Conservation (phyloP, 2,113 vertebrate species). For the Eptesicus fuscus region DNA sequence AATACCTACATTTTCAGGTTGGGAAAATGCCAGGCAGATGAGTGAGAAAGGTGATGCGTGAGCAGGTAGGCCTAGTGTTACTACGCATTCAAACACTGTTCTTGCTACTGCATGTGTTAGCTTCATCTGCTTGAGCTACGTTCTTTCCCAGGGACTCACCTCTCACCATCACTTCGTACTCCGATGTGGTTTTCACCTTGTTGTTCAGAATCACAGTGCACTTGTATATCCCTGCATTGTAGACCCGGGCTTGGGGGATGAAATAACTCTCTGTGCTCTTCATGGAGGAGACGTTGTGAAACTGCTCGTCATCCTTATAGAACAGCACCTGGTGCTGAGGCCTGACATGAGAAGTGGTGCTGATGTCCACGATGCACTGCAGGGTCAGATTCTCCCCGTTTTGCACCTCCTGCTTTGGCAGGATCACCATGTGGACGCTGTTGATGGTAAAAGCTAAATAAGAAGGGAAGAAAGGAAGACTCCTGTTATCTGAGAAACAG, state of each 20-base stretch:
- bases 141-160: conserved; percentile 69
- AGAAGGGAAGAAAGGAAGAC: neutral
- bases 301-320: conserved; percentile 70
- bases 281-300: conserved; percentile 65
- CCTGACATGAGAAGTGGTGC: conserved; percentile 60
- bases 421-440: conserved; percentile 68
- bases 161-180: conserved; percentile 60
- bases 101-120: fast-evolving
- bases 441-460: conserved; percentile 83
- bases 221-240: conserved; percentile 76
- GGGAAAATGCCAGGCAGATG: neutral
- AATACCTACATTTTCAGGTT: neutral
- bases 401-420: conserved; percentile 46
- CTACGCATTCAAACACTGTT: neutral
- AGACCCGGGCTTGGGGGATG: conserved; percentile 70
- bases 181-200: conserved; percentile 56
- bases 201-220: conserved; percentile 73
- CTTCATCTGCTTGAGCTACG: neutral
- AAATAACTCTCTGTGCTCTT: conserved; percentile 18
- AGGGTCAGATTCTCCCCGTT: conserved; percentile 79
- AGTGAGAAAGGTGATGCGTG: fast-evolving
- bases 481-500: conserved; percentile 21
- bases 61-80: fast-evolving
- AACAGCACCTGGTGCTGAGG: conserved; percentile 72
- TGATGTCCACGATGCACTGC: conserved; percentile 76